Percentiles rank a stretch among this genome's conserved stretches.
Evolutionary conservation across 2,888 invertebrate genomes (phyloP).

Genomic region (Tenthredo distinguenda): DNA sequence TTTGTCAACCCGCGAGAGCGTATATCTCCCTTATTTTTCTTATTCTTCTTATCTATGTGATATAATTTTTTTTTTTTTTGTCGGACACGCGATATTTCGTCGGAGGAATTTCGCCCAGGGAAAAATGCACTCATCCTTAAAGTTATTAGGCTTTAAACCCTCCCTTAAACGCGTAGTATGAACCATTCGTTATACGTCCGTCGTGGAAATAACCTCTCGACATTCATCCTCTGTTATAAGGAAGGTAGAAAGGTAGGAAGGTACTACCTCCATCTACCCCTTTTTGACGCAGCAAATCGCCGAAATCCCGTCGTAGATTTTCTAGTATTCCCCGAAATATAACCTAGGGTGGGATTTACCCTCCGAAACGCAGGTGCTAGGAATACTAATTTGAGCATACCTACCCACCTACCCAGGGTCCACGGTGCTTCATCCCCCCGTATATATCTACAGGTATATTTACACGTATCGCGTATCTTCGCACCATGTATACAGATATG

Average conservation of each 20-base stretch:
- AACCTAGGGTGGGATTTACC: slow-evolving; percentile 2
- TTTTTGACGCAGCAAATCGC: slow-evolving; percentile 20
- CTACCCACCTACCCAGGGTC: background rate
- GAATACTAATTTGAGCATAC: slow-evolving; percentile 26
- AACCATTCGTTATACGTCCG: background rate
- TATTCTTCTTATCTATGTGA: background rate
- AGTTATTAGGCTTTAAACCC: slow-evolving; percentile 15
- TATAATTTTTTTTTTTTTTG: background rate
- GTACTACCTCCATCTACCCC: background rate
- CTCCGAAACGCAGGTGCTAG: background rate
- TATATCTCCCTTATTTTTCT: background rate
- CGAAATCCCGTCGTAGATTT: slow-evolving; percentile 19
- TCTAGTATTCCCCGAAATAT: background rate
- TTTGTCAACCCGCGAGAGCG: slow-evolving; percentile 1
- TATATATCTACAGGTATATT: background rate
- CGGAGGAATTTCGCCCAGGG: background rate
- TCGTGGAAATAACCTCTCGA: background rate
- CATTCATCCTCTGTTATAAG: background rate
- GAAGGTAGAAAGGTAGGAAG: background rate
- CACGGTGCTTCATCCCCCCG: background rate
- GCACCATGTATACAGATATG: background rate
- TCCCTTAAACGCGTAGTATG: background rate
- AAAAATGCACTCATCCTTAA: slow-evolving; percentile 13
- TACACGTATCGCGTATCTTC: background rate
- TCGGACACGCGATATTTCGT: background rate